phyloP scores from a whole-genome alignment of 2,888 invertebrate genomes.

The Globia sparganii region DNA sequence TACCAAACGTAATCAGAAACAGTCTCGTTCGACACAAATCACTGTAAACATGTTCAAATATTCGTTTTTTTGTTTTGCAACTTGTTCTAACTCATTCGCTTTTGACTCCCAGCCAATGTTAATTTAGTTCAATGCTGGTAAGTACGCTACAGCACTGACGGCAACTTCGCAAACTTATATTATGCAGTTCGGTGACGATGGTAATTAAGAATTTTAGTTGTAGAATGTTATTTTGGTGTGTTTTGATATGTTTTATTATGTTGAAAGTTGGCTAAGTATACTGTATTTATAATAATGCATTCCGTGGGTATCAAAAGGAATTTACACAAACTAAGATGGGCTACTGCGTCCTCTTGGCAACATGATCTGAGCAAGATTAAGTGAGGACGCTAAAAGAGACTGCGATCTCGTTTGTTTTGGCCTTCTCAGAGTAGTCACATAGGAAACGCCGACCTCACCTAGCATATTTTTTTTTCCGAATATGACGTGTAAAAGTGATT shows the following conservation, averaged over 20 bases:
- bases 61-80: conserved; percentile 53
- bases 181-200: conserved; percentile 62
- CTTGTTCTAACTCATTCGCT: conserved; percentile 66
- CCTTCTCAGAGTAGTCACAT: too few relatives aligned
- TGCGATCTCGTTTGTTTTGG: too few relatives aligned
- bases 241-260: conserved; percentile 10
- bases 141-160: conserved; percentile 64
- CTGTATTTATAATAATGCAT: background rate
- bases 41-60: conserved; percentile 58
- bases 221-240: conserved; percentile 51
- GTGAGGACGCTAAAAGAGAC: too few relatives aligned
- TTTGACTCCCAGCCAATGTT: conserved; percentile 75
- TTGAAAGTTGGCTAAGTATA: background rate
- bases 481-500: too few relatives aligned
- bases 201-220: conserved; percentile 67
- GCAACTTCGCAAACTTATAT: conserved; percentile 66
- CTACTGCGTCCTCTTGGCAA: background rate
- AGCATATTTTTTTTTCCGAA: too few relatives aligned
- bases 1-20: conserved; percentile 43
- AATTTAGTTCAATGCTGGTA: conserved; percentile 64
- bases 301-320: background rate
- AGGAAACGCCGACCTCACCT: too few relatives aligned
- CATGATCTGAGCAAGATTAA: too few relatives aligned
- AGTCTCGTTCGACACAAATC: conserved; percentile 61
- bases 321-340: background rate